These are phyloP conservation scores for Bucorvus abyssinicus DNA, from an alignment of 2,797 vertebrate species.

Conservation along the genomic window DNA sequence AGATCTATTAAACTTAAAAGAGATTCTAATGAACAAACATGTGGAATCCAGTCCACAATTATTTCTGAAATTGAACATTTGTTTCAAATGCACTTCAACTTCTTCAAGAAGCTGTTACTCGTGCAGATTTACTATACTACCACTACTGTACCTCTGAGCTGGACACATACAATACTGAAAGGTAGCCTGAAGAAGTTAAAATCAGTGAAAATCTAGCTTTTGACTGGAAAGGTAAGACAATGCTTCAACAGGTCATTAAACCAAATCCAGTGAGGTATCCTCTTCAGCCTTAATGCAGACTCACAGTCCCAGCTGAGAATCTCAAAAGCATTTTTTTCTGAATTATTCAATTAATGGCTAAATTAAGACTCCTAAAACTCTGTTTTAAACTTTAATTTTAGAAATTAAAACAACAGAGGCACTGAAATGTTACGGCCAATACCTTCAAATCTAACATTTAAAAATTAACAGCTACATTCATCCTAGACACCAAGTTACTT, in stretches of 20 bases:
- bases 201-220: not conserved
- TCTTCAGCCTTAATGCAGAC: not conserved
- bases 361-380: not conserved
- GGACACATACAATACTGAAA: not conserved
- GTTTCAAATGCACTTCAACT: not conserved
- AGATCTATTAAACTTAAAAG: constrained; percentile 62
- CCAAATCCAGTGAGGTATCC: not conserved
- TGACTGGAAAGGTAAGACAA: not conserved
- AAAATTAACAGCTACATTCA: not conserved
- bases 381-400: not conserved
- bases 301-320: not conserved
- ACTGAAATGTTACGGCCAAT: not conserved
- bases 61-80: not conserved
- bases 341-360: not conserved
- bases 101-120: not conserved
- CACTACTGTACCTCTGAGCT: not conserved
- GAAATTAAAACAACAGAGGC: not conserved
- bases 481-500: not conserved
- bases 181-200: not conserved
- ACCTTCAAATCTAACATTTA: not conserved
- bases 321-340: not conserved
- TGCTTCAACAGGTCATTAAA: not conserved
- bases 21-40: constrained; percentile 18
- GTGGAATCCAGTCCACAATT: not conserved
- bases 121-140: not conserved